Conservation (phyloP, 2,113 vertebrate genomes). For the Pheucticus melanocephalus region DNA sequence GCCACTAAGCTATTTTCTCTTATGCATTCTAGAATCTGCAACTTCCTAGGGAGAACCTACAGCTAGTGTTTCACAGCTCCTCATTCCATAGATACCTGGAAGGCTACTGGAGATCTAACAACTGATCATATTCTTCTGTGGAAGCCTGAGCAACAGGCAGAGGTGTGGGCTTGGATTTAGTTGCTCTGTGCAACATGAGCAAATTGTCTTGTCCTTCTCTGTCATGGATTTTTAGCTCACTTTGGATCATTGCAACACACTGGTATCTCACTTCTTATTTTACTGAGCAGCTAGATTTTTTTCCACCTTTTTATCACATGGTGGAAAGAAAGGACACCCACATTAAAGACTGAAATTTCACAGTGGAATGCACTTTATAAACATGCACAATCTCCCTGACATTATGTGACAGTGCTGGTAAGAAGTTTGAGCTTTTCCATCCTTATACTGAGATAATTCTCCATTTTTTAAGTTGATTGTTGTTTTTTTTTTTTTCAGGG, state of each 20-base stretch:
- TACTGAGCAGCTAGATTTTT: neutral
- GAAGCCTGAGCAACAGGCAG: neutral
- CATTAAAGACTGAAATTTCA: neutral
- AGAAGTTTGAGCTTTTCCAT: neutral
- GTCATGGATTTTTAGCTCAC: neutral
- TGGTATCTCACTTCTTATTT: neutral
- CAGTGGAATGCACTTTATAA: neutral
- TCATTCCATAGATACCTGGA: neutral
- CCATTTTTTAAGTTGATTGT: neutral
- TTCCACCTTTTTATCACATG: neutral
- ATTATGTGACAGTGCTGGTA: neutral
- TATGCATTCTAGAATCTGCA: neutral
- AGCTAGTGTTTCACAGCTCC: neutral
- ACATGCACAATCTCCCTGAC: neutral
- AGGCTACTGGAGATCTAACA: neutral
- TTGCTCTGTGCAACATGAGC: neutral
- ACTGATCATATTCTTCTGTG: neutral
- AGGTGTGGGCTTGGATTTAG: neutral
- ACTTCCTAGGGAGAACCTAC: neutral
- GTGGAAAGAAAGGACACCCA: neutral
- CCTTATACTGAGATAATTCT: neutral
- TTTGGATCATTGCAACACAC: neutral
- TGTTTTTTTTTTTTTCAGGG: neutral
- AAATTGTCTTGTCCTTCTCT: neutral
- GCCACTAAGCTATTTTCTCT: neutral